phyloP scores from a whole-genome alignment of 2,113 vertebrate species.

The Pseudopipra pipra region DNA sequence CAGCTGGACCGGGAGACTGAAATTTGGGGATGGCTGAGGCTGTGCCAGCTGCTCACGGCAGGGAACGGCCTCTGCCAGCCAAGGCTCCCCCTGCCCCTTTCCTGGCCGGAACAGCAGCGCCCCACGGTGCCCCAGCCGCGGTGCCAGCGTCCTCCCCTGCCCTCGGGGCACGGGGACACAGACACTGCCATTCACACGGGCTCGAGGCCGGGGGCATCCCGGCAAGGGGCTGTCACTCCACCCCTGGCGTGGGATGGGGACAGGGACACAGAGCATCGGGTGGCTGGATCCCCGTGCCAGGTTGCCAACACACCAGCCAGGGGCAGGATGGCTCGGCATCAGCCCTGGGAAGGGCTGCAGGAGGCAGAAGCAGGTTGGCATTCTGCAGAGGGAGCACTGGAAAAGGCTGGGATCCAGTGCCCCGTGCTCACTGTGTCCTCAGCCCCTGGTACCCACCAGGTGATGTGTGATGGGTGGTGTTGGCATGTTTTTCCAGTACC shows the following conservation, averaged over 20 bases:
- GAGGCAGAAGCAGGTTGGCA: background rate
- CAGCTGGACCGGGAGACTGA: background rate
- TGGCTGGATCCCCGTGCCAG: background rate
- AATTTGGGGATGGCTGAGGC: background rate
- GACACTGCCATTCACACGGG: background rate
- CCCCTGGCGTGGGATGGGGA: background rate
- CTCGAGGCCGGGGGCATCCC: rapidly evolving
- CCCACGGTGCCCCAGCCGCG: rapidly evolving
- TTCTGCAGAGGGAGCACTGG: background rate
- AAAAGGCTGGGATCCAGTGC: background rate
- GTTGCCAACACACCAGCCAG: background rate
- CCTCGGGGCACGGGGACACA: background rate
- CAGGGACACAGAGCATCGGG: rapidly evolving
- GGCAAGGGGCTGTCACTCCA: background rate
- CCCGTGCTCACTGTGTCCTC: rapidly evolving
- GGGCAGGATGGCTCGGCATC: background rate
- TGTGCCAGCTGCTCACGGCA: background rate
- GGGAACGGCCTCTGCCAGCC: background rate
- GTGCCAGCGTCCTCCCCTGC: background rate
- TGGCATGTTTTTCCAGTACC: rapidly evolving
- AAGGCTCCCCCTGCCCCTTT: background rate
- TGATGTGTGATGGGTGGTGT: background rate
- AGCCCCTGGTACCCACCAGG: rapidly evolving
- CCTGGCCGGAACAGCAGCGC: background rate
- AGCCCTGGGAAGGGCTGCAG: rapidly evolving